phyloP scores from a whole-genome alignment of 2,797 vertebrate species.

The Phylloscopus collybita region DNA sequence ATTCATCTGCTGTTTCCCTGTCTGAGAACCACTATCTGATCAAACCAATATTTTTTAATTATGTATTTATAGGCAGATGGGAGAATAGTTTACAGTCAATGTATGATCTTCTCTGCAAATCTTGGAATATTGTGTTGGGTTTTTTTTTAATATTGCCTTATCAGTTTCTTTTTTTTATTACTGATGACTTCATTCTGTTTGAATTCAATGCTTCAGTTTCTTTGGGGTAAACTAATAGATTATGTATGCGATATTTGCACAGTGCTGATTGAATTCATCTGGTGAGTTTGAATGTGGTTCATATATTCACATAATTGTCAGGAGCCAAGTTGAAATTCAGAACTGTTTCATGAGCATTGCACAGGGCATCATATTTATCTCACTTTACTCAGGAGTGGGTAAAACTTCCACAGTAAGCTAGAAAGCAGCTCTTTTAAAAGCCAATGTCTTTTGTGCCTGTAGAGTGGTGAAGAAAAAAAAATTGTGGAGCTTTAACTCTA shows the following conservation, averaged over 20 bases:
- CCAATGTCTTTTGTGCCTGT: not conserved
- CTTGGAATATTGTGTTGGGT: constrained; percentile 62
- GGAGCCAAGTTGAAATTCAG: constrained; percentile 77
- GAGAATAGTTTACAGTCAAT: constrained; percentile 75
- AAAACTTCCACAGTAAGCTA: constrained; percentile 13
- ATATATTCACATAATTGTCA: constrained; percentile 77
- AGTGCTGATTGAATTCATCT: constrained; percentile 84
- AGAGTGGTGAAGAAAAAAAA: not conserved
- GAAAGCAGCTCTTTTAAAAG: constrained; percentile 38
- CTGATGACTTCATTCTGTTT: constrained; percentile 84
- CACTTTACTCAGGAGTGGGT: constrained; percentile 31
- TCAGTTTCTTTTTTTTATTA: constrained; percentile 77
- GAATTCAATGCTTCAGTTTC: constrained; percentile 81
- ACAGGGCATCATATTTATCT: constrained; percentile 60
- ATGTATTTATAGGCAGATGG: constrained; percentile 76
- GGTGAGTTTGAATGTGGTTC: constrained; percentile 76
- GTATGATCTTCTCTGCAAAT: constrained; percentile 72
- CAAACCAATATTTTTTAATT: constrained; percentile 79
- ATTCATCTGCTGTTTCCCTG: constrained; percentile 65
- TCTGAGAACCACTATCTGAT: constrained; percentile 75
- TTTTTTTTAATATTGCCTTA: constrained; percentile 78
- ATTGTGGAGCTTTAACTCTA: not conserved
- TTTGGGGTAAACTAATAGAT: constrained; percentile 85
- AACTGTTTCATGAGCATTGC: constrained; percentile 65
- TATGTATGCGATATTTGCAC: constrained; percentile 84